These are phyloP conservation scores for Eidolon dupreanum DNA, from an alignment of 2,797 vertebrate species.

Conservation along the genomic window DNA sequence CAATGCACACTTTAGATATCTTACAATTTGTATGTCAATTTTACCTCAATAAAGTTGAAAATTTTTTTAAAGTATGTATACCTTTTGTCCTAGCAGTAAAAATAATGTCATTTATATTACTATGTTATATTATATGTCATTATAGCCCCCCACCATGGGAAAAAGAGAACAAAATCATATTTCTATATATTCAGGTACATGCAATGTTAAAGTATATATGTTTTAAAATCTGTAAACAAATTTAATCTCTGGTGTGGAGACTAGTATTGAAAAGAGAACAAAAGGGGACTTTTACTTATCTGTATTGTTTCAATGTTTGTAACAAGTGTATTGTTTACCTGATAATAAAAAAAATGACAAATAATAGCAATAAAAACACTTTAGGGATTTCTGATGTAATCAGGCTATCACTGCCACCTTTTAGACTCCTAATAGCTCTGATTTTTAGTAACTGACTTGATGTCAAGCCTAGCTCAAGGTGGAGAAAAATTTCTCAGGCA, in stretches of 20 bases:
- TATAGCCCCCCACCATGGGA: background rate
- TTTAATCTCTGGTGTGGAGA: background rate
- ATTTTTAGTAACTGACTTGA: background rate
- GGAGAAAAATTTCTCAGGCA: background rate
- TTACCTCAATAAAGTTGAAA: background rate
- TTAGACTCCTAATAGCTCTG: background rate
- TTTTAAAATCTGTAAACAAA: background rate
- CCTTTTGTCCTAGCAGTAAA: background rate
- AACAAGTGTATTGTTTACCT: background rate
- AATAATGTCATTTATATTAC: background rate
- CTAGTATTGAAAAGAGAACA: background rate
- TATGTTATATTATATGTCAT: background rate
- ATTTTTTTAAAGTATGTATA: background rate
- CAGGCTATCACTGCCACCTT: background rate
- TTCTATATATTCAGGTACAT: background rate
- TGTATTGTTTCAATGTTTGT: background rate
- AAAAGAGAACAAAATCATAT: conserved; percentile 18
- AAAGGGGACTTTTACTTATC: background rate
- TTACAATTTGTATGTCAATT: background rate
- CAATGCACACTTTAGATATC: background rate
- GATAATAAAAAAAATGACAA: background rate
- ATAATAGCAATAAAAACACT: conserved; percentile 4
- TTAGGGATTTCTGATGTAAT: background rate
- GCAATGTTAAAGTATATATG: background rate
- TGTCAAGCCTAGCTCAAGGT: background rate